A percentile compares a stretch with the other conserved stretches of the same genome.
phyloP scores from a whole-genome alignment of 2,888 invertebrate genomes.

The Ischnus inquisitorius region DNA sequence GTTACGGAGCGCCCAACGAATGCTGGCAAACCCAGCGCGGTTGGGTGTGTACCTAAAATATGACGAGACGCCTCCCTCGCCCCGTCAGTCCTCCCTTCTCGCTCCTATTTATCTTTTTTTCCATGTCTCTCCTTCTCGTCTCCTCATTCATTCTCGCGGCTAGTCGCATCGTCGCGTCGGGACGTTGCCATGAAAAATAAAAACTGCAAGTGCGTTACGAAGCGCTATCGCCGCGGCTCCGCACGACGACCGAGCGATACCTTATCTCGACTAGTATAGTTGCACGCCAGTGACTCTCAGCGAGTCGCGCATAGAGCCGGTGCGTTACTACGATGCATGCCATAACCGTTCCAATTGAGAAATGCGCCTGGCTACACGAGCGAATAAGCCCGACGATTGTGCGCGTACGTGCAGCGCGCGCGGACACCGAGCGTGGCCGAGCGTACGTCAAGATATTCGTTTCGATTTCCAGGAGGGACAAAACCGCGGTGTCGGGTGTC shows the following conservation, averaged over 20 bases:
- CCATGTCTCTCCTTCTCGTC: conserved; percentile 24
- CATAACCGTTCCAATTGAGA: conserved; percentile 13
- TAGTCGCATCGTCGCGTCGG: conserved; percentile 40
- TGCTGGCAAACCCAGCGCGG: conserved; percentile 39
- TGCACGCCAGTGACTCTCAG: conserved; percentile 83
- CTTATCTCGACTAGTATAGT: conserved; percentile 83
- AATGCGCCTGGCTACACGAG: background rate
- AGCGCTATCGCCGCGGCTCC: conserved; percentile 77
- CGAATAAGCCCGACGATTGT: background rate
- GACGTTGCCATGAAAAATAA: conserved; percentile 45
- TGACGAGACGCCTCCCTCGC: conserved; percentile 47
- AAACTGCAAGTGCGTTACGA: conserved; percentile 71
- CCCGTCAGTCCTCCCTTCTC: conserved; percentile 21
- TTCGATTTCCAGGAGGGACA: conserved; percentile 17
- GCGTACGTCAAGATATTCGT: conserved; percentile 15
- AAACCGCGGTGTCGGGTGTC: conserved; percentile 27
- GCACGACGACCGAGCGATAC: conserved; percentile 78
- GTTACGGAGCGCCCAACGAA: conserved; percentile 11
- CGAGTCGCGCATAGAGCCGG: conserved; percentile 45
- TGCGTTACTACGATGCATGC: background rate
- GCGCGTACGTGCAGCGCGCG: background rate
- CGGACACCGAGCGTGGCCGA: background rate
- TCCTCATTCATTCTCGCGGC: conserved; percentile 40
- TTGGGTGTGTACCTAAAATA: conserved; percentile 30
- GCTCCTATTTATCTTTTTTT: conserved; percentile 20